phyloP scores from a whole-genome alignment of 2,113 vertebrate genomes.

The Nycticebus coucang region DNA sequence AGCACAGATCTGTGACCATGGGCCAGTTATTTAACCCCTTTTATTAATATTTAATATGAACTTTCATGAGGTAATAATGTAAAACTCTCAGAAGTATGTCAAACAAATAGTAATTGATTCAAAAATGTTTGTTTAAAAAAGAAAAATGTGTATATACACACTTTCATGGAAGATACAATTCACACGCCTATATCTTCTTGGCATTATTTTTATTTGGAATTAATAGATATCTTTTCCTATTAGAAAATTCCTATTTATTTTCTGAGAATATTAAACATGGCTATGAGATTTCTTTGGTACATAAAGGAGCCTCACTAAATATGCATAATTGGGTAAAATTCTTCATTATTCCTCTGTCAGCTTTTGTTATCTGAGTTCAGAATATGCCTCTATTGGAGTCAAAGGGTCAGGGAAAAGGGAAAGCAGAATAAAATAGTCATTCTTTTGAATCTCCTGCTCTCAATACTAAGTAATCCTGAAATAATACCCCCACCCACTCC shows the following conservation, averaged over 20 bases:
- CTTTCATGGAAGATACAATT: not conserved
- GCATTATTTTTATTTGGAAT: not conserved
- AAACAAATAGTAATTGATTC: not conserved
- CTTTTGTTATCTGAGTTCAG: constrained; percentile 50
- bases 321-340: not conserved
- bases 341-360: not conserved
- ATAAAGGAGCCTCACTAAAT: not conserved
- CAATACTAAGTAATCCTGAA: constrained; percentile 49
- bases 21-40: not conserved
- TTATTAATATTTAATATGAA: not conserved
- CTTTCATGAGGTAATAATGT: not conserved
- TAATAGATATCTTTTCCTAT: not conserved
- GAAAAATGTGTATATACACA: not conserved
- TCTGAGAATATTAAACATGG: not conserved
- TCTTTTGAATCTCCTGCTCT: constrained; percentile 38
- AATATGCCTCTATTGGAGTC: not conserved
- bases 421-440: constrained; percentile 42
- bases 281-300: not conserved
- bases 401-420: not conserved
- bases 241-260: not conserved
- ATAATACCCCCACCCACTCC: not conserved
- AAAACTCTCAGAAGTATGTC: not conserved
- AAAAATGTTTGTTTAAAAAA: constrained; percentile 8
- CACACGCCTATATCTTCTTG: not conserved
- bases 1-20: not conserved